These are phyloP conservation scores for Lepilemur septentrionalis DNA, from an alignment of 2,797 vertebrate species.

Conservation along the genomic window DNA sequence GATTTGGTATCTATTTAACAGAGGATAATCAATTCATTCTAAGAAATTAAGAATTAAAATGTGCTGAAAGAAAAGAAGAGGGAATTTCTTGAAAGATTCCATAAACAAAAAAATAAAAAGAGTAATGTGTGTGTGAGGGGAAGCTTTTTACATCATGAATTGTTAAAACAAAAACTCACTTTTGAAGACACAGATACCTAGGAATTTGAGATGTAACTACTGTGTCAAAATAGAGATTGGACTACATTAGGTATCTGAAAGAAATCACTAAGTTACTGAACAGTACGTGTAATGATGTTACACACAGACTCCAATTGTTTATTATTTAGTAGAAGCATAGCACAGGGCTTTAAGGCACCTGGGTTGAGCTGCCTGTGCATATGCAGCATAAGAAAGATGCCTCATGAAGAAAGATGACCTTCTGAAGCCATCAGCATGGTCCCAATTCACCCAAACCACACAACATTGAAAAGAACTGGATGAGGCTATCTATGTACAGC, in stretches of 20 bases:
- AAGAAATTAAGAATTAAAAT: slow-evolving; percentile 44
- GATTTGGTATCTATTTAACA: slow-evolving; percentile 57
- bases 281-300: background rate
- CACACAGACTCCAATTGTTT: background rate
- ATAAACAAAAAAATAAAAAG: background rate
- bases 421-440: background rate
- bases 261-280: background rate
- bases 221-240: background rate
- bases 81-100: background rate
- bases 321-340: background rate
- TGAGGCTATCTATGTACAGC: background rate
- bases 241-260: background rate
- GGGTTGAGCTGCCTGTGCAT: background rate
- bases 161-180: background rate
- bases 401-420: background rate
- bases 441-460: background rate
- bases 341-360: background rate
- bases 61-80: background rate
- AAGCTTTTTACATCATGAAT: slow-evolving; percentile 17
- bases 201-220: background rate
- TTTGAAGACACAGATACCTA: background rate
- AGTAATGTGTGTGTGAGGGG: background rate
- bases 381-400: background rate
- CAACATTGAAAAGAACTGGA: background rate
- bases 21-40: slow-evolving; percentile 42